A percentile compares a stretch with the other conserved stretches of the same genome.
Evolutionary conservation across 2,113 vertebrate species (phyloP).

Genomic region (Passer montanus): DNA sequence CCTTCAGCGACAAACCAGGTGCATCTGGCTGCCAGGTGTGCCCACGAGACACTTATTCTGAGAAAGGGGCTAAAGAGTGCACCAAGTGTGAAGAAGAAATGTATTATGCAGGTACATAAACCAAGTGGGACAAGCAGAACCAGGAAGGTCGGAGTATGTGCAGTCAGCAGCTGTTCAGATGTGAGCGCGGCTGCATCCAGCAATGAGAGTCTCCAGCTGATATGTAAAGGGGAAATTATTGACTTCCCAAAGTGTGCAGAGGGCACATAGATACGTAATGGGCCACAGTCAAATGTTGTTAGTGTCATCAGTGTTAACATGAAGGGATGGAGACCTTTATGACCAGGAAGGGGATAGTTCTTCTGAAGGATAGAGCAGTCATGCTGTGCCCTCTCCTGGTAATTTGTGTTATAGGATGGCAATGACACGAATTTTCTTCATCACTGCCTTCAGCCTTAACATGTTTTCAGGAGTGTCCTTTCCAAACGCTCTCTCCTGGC

Average conservation of each 20-base stretch:
- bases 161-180: accelerated
- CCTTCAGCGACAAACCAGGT: conserved; percentile 85
- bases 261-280: background rate
- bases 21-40: conserved; percentile 86
- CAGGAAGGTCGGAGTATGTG: background rate
- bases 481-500: background rate
- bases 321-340: background rate
- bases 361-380: background rate
- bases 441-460: background rate
- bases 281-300: background rate
- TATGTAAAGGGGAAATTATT: background rate
- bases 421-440: background rate
- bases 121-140: background rate
- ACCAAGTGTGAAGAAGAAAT: conserved; percentile 80
- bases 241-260: background rate
- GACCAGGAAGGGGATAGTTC: background rate
- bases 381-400: conserved; percentile 5
- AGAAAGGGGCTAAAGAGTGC: conserved; percentile 90
- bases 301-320: no score
- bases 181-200: background rate
- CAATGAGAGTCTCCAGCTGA: background rate
- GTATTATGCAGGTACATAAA: conserved; percentile 85
- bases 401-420: background rate
- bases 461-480: background rate
- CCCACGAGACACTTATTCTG: conserved; percentile 87